Evolutionary conservation across 2,113 vertebrate genomes (phyloP).

Genomic region (Plestiodon gilberti): DNA sequence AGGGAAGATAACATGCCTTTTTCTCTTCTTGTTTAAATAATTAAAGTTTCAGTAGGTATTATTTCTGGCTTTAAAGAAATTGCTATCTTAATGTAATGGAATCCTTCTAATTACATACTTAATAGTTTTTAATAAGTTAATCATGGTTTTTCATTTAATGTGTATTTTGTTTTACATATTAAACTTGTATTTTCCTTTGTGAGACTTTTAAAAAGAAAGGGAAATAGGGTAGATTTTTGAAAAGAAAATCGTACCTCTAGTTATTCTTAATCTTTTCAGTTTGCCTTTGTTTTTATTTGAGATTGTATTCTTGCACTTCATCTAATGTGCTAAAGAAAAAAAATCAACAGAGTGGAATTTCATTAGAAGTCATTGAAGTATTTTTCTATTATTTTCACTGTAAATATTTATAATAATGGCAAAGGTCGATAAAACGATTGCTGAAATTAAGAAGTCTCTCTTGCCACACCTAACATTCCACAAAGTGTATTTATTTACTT

Average conservation of each 20-base stretch:
- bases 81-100: constrained; percentile 84
- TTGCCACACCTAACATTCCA: not conserved
- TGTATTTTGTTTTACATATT: constrained; percentile 78
- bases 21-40: constrained; percentile 88
- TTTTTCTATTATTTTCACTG: constrained; percentile 38
- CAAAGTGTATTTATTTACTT: not conserved
- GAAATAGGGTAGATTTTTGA: constrained; percentile 56
- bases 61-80: constrained; percentile 86
- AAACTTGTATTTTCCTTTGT: constrained; percentile 79
- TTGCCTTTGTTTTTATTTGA: constrained; percentile 57
- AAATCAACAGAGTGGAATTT: constrained; percentile 6
- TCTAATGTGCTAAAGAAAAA: constrained; percentile 33
- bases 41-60: constrained; percentile 88
- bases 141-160: constrained; percentile 82
- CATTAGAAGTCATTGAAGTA: constrained; percentile 27
- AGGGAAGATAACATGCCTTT: constrained; percentile 85
- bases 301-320: constrained; percentile 50
- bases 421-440: constrained; percentile 27
- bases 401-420: constrained; percentile 61
- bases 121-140: constrained; percentile 87
- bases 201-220: constrained; percentile 65
- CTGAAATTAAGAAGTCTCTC: not conserved
- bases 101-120: constrained; percentile 86
- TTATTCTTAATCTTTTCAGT: constrained; percentile 12
- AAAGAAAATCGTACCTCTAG: constrained; percentile 32